phyloP scores from a whole-genome alignment of 1,140 invertebrate species.

The Papilio dardanus region DNA sequence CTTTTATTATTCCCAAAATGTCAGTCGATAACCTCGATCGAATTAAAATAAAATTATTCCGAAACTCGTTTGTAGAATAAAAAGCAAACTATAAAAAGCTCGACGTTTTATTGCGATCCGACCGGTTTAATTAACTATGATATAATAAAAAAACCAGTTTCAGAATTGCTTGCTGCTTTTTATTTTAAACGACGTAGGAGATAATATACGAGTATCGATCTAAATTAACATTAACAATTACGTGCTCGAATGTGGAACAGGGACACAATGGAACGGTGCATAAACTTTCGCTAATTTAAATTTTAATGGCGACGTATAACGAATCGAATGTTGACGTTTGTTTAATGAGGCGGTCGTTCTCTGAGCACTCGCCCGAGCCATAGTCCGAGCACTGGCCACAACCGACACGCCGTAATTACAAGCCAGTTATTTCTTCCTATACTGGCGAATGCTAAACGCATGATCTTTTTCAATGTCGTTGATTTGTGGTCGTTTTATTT shows the following conservation, averaged over 20 bases:
- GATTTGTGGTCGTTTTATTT: conserved; percentile 20
- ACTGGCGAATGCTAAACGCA: background rate
- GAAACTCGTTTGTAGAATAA: conserved; percentile 22
- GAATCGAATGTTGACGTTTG: conserved; percentile 46
- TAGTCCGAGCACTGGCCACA: background rate
- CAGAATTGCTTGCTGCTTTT: conserved; percentile 12
- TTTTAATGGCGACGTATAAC: conserved; percentile 49
- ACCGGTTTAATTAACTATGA: conserved; percentile 26
- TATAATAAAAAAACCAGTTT: conserved; percentile 32
- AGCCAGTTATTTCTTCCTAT: conserved; percentile 19
- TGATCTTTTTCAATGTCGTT: conserved; percentile 22
- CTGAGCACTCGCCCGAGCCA: conserved; percentile 36
- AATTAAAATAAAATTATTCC: conserved; percentile 22
- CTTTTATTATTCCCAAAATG: conserved; percentile 28
- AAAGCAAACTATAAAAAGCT: conserved; percentile 29
- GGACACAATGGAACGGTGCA: conserved; percentile 43
- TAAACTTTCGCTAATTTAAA: conserved; percentile 65
- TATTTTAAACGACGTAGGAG: conserved; percentile 21
- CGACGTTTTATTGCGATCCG: conserved; percentile 17
- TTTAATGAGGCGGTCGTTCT: conserved; percentile 53
- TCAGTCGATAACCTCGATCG: conserved; percentile 34
- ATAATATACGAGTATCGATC: conserved; percentile 28
- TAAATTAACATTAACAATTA: conserved; percentile 38
- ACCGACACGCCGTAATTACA: conserved; percentile 11
- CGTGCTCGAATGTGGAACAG: conserved; percentile 23